Percentiles rank a stretch among this genome's conserved stretches.
These are phyloP conservation scores for Clarias magur DNA, from an alignment of 2,113 vertebrate genomes.

Conservation along the genomic window DNA sequence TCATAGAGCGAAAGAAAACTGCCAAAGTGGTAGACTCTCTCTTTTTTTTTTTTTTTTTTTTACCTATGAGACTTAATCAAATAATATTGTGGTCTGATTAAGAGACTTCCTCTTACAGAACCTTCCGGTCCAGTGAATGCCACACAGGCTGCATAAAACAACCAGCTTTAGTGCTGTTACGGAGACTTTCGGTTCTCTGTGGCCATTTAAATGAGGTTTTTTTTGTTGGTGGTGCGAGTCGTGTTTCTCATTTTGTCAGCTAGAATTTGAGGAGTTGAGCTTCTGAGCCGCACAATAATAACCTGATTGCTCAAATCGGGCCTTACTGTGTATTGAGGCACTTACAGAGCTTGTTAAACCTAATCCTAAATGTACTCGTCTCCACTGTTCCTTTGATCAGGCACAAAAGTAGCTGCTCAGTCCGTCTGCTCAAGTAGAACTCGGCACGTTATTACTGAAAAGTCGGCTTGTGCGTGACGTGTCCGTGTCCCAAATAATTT, in stretches of 20 bases:
- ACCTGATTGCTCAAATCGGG: conserved; percentile 26
- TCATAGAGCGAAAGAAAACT: conserved; percentile 2
- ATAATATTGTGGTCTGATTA: conserved; percentile 46
- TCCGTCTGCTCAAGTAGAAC: not conserved
- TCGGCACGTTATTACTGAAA: not conserved
- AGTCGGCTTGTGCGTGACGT: not conserved
- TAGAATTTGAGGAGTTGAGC: conserved; percentile 34
- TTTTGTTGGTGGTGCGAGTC: not conserved
- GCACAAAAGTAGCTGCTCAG: not conserved
- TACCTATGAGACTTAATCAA: conserved; percentile 36
- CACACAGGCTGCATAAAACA: conserved; percentile 39
- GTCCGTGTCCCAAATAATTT: not conserved
- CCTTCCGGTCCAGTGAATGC: conserved; percentile 9
- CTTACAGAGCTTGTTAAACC: conserved; percentile 11
- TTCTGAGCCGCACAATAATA: conserved; percentile 26
- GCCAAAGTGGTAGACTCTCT: conserved; percentile 23
- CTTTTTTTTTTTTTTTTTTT: conserved; percentile 1
- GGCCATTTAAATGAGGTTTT: conserved; percentile 43
- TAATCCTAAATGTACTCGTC: not conserved
- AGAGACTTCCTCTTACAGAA: conserved; percentile 19
- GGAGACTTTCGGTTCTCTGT: conserved; percentile 41
- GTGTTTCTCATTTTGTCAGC: conserved; percentile 34
- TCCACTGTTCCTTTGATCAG: conserved; percentile 19
- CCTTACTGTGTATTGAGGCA: conserved; percentile 9
- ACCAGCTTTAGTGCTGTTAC: conserved; percentile 21